Conservation (phyloP, 30 jellyfish, hydroid and myxozoan genomes). For the Sanderia malayensis region DNA sequence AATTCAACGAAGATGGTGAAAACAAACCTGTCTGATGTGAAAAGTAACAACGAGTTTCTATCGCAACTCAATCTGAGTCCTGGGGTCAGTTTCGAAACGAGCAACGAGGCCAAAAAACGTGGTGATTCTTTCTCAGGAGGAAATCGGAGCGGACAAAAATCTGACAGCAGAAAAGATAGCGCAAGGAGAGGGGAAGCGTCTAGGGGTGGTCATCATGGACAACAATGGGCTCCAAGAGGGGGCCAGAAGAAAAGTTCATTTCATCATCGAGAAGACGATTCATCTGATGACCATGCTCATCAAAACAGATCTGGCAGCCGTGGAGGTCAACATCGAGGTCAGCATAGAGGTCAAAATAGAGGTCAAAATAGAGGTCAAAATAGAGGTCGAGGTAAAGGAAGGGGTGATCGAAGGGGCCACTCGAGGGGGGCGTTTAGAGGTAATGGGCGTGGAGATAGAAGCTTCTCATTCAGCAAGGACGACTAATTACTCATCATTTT, state of each 20-base stretch:
- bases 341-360: neutral
- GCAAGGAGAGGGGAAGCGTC: neutral
- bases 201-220: neutral
- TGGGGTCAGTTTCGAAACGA: too few relatives aligned
- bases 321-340: conserved; percentile 10
- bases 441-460: too few relatives aligned
- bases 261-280: neutral
- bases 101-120: too few relatives aligned
- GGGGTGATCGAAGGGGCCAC: conserved; percentile 9
- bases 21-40: too few relatives aligned
- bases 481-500: too few relatives aligned
- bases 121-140: too few relatives aligned
- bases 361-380: neutral
- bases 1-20: too few relatives aligned
- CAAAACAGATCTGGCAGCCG: neutral
- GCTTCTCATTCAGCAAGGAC: too few relatives aligned
- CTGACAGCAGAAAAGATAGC: neutral
- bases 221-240: conserved; percentile 5
- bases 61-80: too few relatives aligned
- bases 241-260: neutral
- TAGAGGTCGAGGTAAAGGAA: conserved; percentile 1
- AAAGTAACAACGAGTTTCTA: too few relatives aligned
- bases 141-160: too few relatives aligned
- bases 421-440: neutral
- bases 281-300: conserved; percentile 1